Evolutionary conservation across 2,888 invertebrate genomes (phyloP), one percentile per base, ranked within the genome.

Genomic region (Charanyca ferruginea): DNA sequence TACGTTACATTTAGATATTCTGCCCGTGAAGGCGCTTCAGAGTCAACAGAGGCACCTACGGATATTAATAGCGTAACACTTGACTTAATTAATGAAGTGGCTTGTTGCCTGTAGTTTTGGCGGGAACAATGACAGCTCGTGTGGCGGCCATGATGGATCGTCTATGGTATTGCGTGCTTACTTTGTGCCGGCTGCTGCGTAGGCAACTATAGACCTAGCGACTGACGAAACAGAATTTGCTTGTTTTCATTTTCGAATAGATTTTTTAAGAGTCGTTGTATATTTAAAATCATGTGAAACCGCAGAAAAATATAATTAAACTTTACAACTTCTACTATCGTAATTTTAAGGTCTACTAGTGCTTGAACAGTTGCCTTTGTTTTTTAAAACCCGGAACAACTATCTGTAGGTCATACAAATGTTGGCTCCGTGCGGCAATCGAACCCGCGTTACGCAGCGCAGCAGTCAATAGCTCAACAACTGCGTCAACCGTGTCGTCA

Each of bases 61-160:
- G 35, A 53, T 58, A 79, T 67, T 80, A 79, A 72, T 75, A 47
- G 66, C 51, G 58, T 64, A 72, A 70, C 76, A 78, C 75, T 79
- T 68, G 74, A 66, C 71, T 81, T 84, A 85, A 86, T 85, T 87
- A 87, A 84, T 83, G 78, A 84, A 82, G 83, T 81, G 81, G 78
- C 75, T 71, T 79, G 77, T 74, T 65, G 61, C 67, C 67, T 70
- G 78, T 82, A 81, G 79, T 82, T 81, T 81, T 82, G 80, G 80
- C 80, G 78, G 66, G 72, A 76, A 79, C 72, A 70, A 58, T 79
- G 84, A 78, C 81, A 79, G 77, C 67, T 73, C 76, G 65, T 72
- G 77, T 79, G 81, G 80, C 78, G 79, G 83, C 83, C 84, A 86
- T 87, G 83, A 87, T 86, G 76, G 74, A 87, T 86, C 69, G 73